Percentiles rank a stretch among this genome's conserved stretches.
Conservation (phyloP, 2,797 vertebrate genomes). For the Hozukius guyotensis region DNA sequence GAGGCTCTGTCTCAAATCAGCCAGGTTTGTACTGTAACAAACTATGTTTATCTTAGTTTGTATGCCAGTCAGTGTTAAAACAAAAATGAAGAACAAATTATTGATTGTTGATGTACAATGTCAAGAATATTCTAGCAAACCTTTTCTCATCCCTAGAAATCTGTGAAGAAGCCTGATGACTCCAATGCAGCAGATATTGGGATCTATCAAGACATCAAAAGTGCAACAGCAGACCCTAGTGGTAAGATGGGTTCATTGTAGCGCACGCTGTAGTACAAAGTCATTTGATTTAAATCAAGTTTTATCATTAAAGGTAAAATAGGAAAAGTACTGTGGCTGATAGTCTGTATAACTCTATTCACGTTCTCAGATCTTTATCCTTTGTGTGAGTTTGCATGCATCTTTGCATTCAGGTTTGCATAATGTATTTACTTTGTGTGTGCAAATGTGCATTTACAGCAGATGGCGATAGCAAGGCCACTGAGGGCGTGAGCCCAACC, state of each 20-base stretch:
- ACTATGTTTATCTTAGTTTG: neutral
- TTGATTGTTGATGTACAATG: neutral
- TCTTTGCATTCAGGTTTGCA: conserved; percentile 36
- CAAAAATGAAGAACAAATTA: neutral
- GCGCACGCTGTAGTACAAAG: too few species aligned
- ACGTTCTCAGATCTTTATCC: neutral
- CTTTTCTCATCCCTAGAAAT: conserved; percentile 80
- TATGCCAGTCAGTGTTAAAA: neutral
- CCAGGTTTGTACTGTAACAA: conserved; percentile 79
- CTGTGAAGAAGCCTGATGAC: conserved; percentile 82
- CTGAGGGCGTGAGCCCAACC: conserved; percentile 69
- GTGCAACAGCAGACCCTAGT: conserved; percentile 54
- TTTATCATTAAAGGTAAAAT: neutral
- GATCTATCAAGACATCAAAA: conserved; percentile 90
- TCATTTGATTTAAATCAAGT: neutral
- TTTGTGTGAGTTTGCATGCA: conserved; percentile 24
- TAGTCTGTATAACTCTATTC: neutral
- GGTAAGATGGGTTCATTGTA: conserved; percentile 68
- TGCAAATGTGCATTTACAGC: conserved; percentile 72
- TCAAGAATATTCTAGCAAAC: neutral
- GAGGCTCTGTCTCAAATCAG: conserved; percentile 93
- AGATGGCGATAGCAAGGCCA: conserved; percentile 76
- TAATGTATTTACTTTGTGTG: conserved; percentile 28
- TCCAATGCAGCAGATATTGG: conserved; percentile 79
- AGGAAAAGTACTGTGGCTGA: neutral